phyloP scores from a whole-genome alignment of 2,888 invertebrate species.

The Drosophila atripex region DNA sequence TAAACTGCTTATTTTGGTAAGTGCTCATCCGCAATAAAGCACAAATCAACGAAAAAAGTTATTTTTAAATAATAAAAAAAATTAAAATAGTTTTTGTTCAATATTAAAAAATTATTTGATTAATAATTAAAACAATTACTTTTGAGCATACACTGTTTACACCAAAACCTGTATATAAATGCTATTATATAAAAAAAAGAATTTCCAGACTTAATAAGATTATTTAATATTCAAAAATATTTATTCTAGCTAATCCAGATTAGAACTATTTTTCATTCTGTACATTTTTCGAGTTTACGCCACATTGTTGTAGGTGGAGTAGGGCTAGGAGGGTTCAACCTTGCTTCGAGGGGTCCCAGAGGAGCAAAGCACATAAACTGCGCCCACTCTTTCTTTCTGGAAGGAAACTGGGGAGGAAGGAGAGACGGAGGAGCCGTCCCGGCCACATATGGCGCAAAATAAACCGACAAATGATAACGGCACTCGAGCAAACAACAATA shows the following conservation, averaged over 20 bases:
- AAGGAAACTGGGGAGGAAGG: neutral
- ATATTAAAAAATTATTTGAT: too few relatives aligned
- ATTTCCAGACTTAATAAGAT: too few relatives aligned
- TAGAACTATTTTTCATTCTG: neutral
- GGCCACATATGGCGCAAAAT: conserved; percentile 65
- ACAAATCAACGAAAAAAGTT: neutral
- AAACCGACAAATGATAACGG: conserved; percentile 77
- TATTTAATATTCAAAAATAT: neutral
- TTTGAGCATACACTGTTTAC: too few relatives aligned
- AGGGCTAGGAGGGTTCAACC: conserved; percentile 20
- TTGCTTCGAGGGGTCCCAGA: conserved; percentile 34
- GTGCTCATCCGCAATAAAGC: neutral
- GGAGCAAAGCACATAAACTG: conserved; percentile 50
- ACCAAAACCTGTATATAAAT: too few relatives aligned
- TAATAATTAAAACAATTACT: too few relatives aligned
- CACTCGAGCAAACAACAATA: conserved; percentile 78
- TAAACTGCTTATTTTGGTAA: neutral
- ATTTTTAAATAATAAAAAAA: neutral
- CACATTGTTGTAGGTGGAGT: conserved; percentile 8
- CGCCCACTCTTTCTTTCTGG: conserved; percentile 5
- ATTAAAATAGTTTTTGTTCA: neutral
- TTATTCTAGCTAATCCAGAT: neutral
- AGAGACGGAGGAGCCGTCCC: neutral
- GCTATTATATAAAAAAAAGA: too few relatives aligned
- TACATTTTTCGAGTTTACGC: neutral